Evolutionary conservation across 2,888 invertebrate genomes (phyloP).

Genomic region (Limenitis camilla): DNA sequence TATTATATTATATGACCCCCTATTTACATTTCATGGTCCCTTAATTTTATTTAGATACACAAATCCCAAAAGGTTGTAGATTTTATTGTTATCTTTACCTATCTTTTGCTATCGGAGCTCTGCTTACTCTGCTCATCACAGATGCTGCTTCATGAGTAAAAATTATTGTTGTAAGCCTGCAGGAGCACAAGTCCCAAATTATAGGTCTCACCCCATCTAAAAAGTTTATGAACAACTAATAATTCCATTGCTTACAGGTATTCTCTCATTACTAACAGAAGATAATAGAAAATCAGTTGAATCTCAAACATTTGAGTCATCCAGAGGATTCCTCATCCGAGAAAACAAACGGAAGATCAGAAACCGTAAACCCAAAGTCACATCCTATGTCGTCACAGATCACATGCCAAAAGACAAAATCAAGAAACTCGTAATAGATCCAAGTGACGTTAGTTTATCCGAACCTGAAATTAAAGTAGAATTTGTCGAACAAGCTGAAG

Average conservation of each 20-base stretch:
- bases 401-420: constrained; percentile 9
- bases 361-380: constrained; percentile 26
- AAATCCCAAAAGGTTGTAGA: no score
- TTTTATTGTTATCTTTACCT: no score
- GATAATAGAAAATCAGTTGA: background rate
- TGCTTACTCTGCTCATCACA: no score
- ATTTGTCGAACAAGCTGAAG: background rate
- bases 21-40: no score
- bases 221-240: no score
- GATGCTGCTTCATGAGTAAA: no score
- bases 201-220: no score
- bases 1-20: no score
- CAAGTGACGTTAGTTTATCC: constrained; percentile 24
- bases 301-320: constrained; percentile 40
- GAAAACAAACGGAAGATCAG: constrained; percentile 20
- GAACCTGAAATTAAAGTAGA: background rate
- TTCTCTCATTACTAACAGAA: constrained; percentile 42
- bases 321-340: constrained; percentile 23
- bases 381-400: constrained; percentile 46
- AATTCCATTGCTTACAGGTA: constrained; percentile 5
- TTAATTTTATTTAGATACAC: no score
- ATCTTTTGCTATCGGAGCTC: no score
- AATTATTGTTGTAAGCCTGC: no score
- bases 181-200: no score
- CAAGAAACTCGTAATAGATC: constrained; percentile 37